Base-by-base conservation (phyloP, 2,797 vertebrate species). In the Gymnodraco acuticeps region DNA sequence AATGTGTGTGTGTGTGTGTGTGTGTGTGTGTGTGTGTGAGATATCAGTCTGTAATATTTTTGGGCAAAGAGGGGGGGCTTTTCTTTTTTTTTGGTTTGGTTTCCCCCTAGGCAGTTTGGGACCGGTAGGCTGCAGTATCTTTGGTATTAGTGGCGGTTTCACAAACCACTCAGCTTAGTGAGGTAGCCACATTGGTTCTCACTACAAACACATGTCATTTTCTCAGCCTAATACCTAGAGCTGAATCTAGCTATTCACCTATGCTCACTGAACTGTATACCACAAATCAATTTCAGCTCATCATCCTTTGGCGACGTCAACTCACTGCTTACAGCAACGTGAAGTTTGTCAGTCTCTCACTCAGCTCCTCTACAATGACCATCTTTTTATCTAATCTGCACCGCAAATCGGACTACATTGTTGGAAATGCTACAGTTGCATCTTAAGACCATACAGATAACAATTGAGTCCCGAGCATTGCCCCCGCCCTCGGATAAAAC, bases 111-210 rank as follows among this genome's bases (percentile, higher is more conserved):
- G 94, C 93, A 94, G 91, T 92, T 96, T 96, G 95, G 95, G 96
- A 96, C 96, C 93, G 96, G 95, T 96, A 96, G 96, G 97, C 94
- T 94, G 94, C 94, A 95, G 94, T 96, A 97, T 99, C 98, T 99
- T 99, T 99, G 98, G 98, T 98, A 99, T 99, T 96, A 95, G 96
- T 95, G 94, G 97, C 96, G 96, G 98, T 98, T 97, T 96, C 93
- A 96, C 93, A 95, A 96, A 97, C 97, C 97, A 97, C 97, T 97
- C 97, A 96, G 94, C 93, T 96, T 96, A 97, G 96, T 99, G 97
- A 99, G 98, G 97, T 98, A 99, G 97, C 96, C 97, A 97, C 96
- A 95, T 95, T 96, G 95, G 95, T 96, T 97, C 96, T 97, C 96
- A 96, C 96, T 97, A 96, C 95, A 98, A 97, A 97, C 93, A 96